A percentile compares a stretch with the other conserved stretches of the same genome.
phyloP scores from a whole-genome alignment of 2,113 vertebrate species.

The Elephas maximus region DNA sequence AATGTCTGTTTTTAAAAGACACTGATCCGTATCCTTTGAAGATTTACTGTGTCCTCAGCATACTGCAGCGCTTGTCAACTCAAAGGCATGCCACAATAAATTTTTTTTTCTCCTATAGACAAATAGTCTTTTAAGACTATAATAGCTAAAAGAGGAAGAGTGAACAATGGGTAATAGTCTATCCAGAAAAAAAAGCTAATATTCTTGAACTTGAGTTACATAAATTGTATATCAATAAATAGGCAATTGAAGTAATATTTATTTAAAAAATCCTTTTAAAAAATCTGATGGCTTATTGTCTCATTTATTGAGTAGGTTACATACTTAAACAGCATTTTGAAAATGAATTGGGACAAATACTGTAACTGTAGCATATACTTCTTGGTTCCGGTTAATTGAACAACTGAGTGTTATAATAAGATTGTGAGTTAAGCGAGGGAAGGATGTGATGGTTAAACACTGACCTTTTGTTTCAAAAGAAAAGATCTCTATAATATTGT shows the following conservation, averaged over 20 bases:
- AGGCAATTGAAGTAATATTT: constrained; percentile 11
- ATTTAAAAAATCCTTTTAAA: constrained; percentile 30
- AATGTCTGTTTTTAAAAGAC: not conserved
- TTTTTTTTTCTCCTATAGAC: not conserved
- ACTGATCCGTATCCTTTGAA: not conserved
- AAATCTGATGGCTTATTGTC: constrained; percentile 1
- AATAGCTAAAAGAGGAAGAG: not conserved
- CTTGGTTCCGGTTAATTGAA: constrained; percentile 38
- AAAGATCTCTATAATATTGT: constrained; percentile 32
- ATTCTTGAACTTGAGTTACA: not conserved
- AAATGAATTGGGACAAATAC: constrained; percentile 8
- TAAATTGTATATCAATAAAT: not conserved
- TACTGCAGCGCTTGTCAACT: not conserved
- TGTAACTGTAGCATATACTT: not conserved
- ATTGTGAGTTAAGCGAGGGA: constrained; percentile 23
- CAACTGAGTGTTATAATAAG: not conserved
- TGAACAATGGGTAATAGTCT: not conserved
- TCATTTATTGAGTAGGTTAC: not conserved
- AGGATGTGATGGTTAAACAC: not conserved
- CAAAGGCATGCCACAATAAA: not conserved
- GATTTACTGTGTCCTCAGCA: not conserved
- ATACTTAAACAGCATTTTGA: constrained; percentile 39
- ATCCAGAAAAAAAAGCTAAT: not conserved
- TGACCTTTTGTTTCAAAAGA: constrained; percentile 51
- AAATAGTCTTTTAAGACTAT: not conserved